Evolutionary conservation across 2,888 invertebrate species (phyloP), one percentile per base, ranked within the genome.

Genomic region (Venustoraphidia nigricollis): DNA sequence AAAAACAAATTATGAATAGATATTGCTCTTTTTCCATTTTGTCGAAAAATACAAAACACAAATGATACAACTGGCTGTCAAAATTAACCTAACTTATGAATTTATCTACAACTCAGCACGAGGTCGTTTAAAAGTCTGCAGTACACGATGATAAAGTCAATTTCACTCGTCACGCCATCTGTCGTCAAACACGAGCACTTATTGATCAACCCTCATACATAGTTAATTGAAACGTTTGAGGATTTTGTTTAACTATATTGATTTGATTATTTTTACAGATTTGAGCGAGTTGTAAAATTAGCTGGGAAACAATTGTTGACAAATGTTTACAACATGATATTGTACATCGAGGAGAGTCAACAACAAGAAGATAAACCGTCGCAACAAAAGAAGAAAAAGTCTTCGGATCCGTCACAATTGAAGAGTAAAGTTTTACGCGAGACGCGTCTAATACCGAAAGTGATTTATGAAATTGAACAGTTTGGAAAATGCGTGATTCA

Each of bases 391-490:
- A 66, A 62, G 53, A 47, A 43, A 38, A 64, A 59, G 57, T 50
- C 51, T 13, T 53, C 57, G 10, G 60, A 65, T 49, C 52, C 61
- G 10, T 55, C 53, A 44, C 53, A 57, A 11, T 52, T 66, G 46
- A 67, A 69, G 45, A 72, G 67, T 50, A 73, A 71, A 60, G 73
- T 79, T 44, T 61, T 77, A 41, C 70, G 72, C 36, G 77, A 81
- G 60, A 78, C 78, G 0, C 73, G 73, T 55, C 66, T 72, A 14
- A 77, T 82, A 55, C 83, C 83, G 9, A 72, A 75, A 44, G 71
- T 81, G 1, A 74, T 83, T 46, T 69, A 73, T 42, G 79, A 77
- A 57, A 73, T 77, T 2, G 83, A 83, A 60, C 73, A 73, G 56
- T 81, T 80, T 59, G 70, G 70, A 54, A 76, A 74, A 55, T 68